These are phyloP conservation scores for Potorous gilbertii DNA, from an alignment of 2,797 vertebrate species.

Conservation along the genomic window DNA sequence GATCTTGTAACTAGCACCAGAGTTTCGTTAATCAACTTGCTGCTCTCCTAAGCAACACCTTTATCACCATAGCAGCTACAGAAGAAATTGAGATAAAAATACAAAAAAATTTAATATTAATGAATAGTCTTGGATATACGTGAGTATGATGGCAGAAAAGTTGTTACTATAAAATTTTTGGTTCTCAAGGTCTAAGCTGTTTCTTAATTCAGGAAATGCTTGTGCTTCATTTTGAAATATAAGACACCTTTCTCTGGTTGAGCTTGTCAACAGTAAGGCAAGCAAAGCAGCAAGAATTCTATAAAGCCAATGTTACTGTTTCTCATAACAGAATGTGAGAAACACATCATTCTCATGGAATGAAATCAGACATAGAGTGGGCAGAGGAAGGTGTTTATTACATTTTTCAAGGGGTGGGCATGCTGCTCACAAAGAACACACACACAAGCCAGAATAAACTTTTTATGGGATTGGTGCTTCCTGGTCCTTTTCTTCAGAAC, in stretches of 20 bases:
- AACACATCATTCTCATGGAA: too few relatives aligned
- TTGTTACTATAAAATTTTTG: constrained; percentile 39
- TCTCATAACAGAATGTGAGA: background rate
- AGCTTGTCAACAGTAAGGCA: background rate
- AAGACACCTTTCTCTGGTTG: constrained; percentile 18
- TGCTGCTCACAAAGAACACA: too few relatives aligned
- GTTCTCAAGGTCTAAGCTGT: constrained; percentile 2
- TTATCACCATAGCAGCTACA: constrained; percentile 33
- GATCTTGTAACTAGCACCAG: constrained; percentile 41
- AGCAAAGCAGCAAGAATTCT: background rate
- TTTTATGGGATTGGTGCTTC: too few relatives aligned
- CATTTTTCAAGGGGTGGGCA: too few relatives aligned
- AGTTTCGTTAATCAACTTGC: constrained; percentile 66
- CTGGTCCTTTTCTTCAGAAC: too few relatives aligned
- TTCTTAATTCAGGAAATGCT: background rate
- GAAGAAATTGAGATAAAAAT: constrained; percentile 63
- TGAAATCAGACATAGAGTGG: too few relatives aligned
- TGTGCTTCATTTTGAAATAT: background rate
- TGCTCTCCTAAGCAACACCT: constrained; percentile 66
- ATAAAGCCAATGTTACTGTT: background rate
- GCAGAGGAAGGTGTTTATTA: too few relatives aligned
- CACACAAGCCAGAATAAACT: too few relatives aligned
- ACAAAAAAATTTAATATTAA: constrained; percentile 58
- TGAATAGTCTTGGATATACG: constrained; percentile 67
- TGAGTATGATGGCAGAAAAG: constrained; percentile 52